Conservation (phyloP, 2,888 invertebrate species). For the Tubiluchus corallicola region DNA sequence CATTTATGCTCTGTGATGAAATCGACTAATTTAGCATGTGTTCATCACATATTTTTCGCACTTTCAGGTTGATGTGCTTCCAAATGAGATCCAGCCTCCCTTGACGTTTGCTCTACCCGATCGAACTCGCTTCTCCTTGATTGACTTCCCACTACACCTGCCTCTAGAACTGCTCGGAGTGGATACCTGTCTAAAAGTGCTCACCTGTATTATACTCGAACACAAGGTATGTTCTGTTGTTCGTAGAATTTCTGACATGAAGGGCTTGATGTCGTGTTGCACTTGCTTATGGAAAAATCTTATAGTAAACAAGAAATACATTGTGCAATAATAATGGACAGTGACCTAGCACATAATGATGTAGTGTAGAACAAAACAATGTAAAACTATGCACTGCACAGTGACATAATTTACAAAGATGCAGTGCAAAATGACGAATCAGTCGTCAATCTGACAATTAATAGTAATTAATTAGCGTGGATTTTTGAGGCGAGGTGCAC, state of each 20-base stretch:
- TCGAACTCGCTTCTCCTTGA: slow-evolving; percentile 85
- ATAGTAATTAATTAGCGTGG: no score
- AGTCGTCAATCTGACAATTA: no score
- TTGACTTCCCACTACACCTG: slow-evolving; percentile 94
- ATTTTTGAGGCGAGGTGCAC: no score
- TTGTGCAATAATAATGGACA: no score
- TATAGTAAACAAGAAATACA: not conserved
- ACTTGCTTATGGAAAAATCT: not conserved
- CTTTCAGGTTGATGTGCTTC: slow-evolving; percentile 56
- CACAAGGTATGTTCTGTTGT: slow-evolving; percentile 49
- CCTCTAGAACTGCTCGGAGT: slow-evolving; percentile 93
- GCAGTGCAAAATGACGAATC: no score
- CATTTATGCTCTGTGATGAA: no score
- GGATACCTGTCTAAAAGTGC: slow-evolving; percentile 86
- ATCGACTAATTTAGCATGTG: no score
- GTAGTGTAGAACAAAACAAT: no score
- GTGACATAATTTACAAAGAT: no score
- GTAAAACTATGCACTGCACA: no score
- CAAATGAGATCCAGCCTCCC: slow-evolving; percentile 55
- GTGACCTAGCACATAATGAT: no score
- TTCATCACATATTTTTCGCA: not conserved
- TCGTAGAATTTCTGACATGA: slow-evolving; percentile 2
- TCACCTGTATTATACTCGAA: slow-evolving; percentile 86
- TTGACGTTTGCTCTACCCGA: slow-evolving; percentile 87
- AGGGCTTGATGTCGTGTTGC: no score